These are phyloP conservation scores for Bombus confusus DNA, from an alignment of 1,140 invertebrate species.

Conservation along the genomic window DNA sequence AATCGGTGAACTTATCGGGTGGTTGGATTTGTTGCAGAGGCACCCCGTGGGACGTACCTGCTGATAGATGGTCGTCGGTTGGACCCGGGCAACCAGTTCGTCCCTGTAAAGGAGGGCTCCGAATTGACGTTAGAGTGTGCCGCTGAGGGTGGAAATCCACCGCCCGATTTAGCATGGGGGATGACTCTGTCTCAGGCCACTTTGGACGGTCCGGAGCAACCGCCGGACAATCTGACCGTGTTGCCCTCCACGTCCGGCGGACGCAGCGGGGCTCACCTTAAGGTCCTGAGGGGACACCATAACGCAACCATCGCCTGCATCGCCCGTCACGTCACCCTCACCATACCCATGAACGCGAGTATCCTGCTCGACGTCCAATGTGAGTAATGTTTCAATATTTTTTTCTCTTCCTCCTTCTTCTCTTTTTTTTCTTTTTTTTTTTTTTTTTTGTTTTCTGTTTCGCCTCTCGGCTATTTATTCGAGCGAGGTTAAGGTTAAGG, in stretches of 20 bases:
- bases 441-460: too few relatives aligned
- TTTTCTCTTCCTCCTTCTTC: neutral
- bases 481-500: neutral
- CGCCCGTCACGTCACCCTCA: constrained; percentile 87
- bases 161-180: constrained; percentile 88
- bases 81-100: constrained; percentile 91
- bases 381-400: constrained; percentile 82
- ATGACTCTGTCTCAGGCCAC: constrained; percentile 84
- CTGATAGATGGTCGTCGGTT: constrained; percentile 90
- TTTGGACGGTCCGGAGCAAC: constrained; percentile 83
- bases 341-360: constrained; percentile 87
- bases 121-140: constrained; percentile 91
- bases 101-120: constrained; percentile 91
- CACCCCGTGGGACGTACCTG: constrained; percentile 89
- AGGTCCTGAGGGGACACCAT: constrained; percentile 88
- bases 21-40: constrained; percentile 84
- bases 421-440: too few relatives aligned
- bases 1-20: constrained; percentile 50
- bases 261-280: constrained; percentile 86
- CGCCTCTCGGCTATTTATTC: neutral
- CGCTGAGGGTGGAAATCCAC: constrained; percentile 91
- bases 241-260: constrained; percentile 82
- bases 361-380: constrained; percentile 91
- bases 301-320: constrained; percentile 89
- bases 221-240: constrained; percentile 80